Evolutionary conservation across 2,888 invertebrate genomes (phyloP).

Genomic region (Scaptomyza caliginosa): DNA sequence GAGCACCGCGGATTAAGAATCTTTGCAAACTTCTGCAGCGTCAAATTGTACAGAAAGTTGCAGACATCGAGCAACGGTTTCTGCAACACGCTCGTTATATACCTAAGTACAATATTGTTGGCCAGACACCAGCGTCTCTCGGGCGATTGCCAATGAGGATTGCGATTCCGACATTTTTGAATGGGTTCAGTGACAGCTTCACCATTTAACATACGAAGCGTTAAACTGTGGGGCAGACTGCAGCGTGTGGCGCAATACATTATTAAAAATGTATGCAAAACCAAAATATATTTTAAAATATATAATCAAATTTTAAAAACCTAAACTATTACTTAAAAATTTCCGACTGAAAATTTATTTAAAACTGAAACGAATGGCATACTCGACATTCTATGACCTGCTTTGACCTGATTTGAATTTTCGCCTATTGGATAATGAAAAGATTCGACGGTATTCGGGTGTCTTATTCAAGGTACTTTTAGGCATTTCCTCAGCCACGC

Average conservation of each 20-base stretch:
- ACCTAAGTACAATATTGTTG: slow-evolving; percentile 19
- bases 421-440: neutral
- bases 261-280: neutral
- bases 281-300: neutral
- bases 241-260: slow-evolving; percentile 34
- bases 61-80: slow-evolving; percentile 27
- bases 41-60: slow-evolving; percentile 39
- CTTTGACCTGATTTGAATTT: neutral
- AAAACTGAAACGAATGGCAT: neutral
- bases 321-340: neutral
- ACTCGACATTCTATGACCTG: neutral
- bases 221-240: slow-evolving; percentile 9
- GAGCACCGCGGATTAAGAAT: slow-evolving; percentile 41
- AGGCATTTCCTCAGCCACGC: neutral
- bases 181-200: slow-evolving; percentile 1
- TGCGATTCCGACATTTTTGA: slow-evolving; percentile 8
- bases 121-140: slow-evolving; percentile 39
- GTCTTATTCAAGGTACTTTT: neutral
- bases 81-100: slow-evolving; percentile 10
- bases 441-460: neutral
- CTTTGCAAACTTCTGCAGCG: slow-evolving; percentile 35
- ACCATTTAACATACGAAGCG: slow-evolving; percentile 14
- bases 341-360: slow-evolving; percentile 8
- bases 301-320: slow-evolving; percentile 5
- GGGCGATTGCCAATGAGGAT: slow-evolving; percentile 8